Conservation (phyloP, 2,113 vertebrate genomes). For the Pseudorectes ferrugineus region DNA sequence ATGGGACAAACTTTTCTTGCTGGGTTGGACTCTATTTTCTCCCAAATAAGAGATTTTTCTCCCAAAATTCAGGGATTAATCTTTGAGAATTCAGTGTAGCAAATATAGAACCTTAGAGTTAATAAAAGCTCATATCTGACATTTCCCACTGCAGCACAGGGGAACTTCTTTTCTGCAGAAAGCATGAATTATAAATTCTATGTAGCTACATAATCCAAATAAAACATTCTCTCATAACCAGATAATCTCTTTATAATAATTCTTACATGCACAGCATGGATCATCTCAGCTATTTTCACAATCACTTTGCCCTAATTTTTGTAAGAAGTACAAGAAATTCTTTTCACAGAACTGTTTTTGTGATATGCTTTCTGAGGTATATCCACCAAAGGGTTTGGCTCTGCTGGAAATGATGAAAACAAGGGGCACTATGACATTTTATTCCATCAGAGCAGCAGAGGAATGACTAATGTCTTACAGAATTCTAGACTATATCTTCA, state of each 20-base stretch:
- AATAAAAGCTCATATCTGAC: not conserved
- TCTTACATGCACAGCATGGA: not conserved
- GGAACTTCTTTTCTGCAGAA: not conserved
- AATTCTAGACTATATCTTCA: not conserved
- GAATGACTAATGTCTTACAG: not conserved
- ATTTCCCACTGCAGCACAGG: not conserved
- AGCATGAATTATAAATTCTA: not conserved
- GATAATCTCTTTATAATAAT: slow-evolving; percentile 31
- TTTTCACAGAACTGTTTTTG: not conserved
- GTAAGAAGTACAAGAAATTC: not conserved
- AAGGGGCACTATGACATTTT: not conserved
- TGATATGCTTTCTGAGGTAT: not conserved
- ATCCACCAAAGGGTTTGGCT: not conserved
- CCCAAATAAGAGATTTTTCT: not conserved
- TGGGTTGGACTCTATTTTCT: not conserved
- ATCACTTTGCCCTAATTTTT: not conserved
- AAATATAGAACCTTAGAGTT: not conserved
- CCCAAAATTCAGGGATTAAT: not conserved
- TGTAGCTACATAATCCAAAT: not conserved
- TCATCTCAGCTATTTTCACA: slow-evolving; percentile 17
- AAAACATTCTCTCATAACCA: not conserved
- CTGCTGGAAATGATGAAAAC: not conserved
- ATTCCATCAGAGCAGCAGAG: not conserved
- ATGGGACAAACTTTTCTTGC: not conserved
- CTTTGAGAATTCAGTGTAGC: not conserved